Percentiles rank a stretch among this genome's conserved stretches.
These are phyloP conservation scores for Pocillopora verrucosa DNA, from an alignment of 64 coral and sea anemone species.

Conservation along the genomic window DNA sequence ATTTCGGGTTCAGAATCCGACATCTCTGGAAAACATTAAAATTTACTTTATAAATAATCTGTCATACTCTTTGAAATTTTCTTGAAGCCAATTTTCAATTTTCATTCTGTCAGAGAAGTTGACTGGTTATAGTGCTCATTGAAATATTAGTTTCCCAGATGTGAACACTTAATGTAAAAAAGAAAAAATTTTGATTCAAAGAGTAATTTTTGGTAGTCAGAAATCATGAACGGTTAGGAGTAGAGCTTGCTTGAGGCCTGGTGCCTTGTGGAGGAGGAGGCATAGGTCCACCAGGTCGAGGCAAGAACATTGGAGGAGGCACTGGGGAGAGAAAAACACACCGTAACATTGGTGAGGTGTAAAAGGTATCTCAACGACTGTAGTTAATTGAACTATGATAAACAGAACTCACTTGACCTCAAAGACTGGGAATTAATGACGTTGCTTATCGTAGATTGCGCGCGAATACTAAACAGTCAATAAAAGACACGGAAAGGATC, in stretches of 20 bases:
- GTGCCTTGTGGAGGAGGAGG: constrained; percentile 24
- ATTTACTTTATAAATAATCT: not conserved
- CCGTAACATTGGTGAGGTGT: not conserved
- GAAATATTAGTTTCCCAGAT: not conserved
- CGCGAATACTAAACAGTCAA: too few species aligned
- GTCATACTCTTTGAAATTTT: not conserved
- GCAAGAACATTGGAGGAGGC: constrained; percentile 2
- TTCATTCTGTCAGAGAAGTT: not conserved
- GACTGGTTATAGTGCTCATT: not conserved
- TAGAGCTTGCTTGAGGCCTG: constrained; percentile 16
- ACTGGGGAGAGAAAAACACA: not conserved
- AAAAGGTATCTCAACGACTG: too few species aligned
- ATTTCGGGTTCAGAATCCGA: not conserved
- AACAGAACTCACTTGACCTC: too few species aligned
- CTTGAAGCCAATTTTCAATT: not conserved
- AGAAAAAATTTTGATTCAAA: not conserved
- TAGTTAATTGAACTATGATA: too few species aligned
- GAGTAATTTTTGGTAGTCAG: not conserved
- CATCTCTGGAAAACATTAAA: not conserved
- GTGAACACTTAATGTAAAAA: not conserved
- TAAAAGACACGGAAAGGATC: too few species aligned
- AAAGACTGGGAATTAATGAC: too few species aligned
- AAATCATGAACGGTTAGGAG: not conserved
- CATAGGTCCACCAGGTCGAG: constrained; percentile 7
- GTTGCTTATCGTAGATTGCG: too few species aligned